phyloP scores from a whole-genome alignment of 2,888 invertebrate species.

The Lasius fuliginosus region DNA sequence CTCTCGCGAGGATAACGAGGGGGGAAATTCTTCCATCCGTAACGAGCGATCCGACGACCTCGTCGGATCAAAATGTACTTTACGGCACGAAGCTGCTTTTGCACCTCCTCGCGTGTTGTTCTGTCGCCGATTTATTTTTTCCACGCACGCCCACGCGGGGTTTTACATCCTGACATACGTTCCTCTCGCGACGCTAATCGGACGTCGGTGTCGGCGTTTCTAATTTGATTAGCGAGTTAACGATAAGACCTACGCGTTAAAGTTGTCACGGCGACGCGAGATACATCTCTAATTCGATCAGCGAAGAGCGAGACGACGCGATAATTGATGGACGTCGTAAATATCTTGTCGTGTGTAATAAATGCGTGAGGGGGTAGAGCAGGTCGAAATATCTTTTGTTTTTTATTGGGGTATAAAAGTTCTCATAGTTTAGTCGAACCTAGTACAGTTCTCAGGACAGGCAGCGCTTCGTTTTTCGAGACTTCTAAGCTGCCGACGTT shows the following conservation, averaged over 20 bases:
- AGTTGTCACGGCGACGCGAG: neutral
- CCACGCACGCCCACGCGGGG: neutral
- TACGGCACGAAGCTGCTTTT: constrained; percentile 22
- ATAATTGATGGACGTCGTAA: neutral
- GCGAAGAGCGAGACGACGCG: neutral
- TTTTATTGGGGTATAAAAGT: neutral
- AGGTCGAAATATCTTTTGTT: constrained; percentile 4
- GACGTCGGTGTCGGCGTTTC: neutral
- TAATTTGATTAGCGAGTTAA: constrained; percentile 20
- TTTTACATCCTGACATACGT: constrained; percentile 17
- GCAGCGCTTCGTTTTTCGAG: neutral
- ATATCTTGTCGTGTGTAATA: neutral
- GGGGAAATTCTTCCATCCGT: constrained; percentile 59
- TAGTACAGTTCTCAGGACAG: neutral
- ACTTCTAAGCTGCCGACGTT: constrained; percentile 24
- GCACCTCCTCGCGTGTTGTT: constrained; percentile 24
- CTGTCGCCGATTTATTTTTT: constrained; percentile 3
- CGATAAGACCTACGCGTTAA: neutral
- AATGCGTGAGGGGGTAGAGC: neutral
- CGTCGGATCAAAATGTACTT: constrained; percentile 49
- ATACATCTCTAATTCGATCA: neutral
- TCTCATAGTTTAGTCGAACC: neutral
- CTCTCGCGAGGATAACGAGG: constrained; percentile 65
- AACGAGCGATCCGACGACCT: constrained; percentile 60
- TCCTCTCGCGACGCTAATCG: constrained; percentile 34